Evolutionary conservation across 2,113 vertebrate species (phyloP).

Genomic region (Cavia porcellus): DNA sequence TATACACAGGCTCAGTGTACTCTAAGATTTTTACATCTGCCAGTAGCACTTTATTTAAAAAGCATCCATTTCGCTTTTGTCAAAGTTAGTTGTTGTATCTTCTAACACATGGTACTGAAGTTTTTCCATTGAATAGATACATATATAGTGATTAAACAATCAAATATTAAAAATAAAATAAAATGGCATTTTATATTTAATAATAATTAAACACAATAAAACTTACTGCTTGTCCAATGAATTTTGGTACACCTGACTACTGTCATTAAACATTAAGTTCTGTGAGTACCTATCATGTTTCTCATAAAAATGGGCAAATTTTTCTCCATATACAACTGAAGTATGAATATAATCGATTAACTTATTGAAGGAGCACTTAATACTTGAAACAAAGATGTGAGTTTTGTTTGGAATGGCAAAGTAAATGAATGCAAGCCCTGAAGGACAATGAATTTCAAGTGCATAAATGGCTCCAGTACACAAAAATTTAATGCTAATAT

Average conservation of each 20-base stretch:
- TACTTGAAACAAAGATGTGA: background rate
- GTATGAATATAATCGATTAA: background rate
- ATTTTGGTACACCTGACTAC: background rate
- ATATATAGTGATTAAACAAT: background rate
- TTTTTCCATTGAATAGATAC: background rate
- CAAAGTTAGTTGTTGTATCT: background rate
- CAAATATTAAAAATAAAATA: background rate
- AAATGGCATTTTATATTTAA: background rate
- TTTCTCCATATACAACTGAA: background rate
- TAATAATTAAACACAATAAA: constrained; percentile 23
- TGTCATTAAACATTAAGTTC: constrained; percentile 23
- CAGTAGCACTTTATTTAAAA: background rate
- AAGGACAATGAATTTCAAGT: background rate
- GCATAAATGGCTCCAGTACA: background rate
- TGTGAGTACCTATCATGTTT: background rate
- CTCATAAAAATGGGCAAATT: background rate
- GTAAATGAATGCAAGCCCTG: background rate
- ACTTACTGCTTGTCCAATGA: background rate
- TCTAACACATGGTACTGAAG: background rate
- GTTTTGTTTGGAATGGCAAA: background rate
- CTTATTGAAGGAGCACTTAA: background rate
- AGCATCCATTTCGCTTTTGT: background rate
- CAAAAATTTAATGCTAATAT: background rate
- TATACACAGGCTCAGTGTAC: background rate
- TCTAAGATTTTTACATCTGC: background rate